Base-by-base conservation (phyloP, 2,113 vertebrate species). In the Alethe castanea region DNA sequence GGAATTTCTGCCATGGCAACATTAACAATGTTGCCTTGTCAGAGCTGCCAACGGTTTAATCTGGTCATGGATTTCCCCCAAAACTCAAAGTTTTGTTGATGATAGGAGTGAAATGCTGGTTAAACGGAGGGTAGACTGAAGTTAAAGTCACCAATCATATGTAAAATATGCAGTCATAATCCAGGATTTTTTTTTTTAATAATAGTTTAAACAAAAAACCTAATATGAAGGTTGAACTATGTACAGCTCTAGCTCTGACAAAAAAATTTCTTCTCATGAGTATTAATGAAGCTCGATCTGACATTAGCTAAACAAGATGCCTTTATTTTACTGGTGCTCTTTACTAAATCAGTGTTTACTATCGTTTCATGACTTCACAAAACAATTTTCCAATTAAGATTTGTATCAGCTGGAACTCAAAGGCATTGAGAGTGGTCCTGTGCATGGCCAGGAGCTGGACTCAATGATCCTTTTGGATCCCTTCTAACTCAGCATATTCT, bases 391-490 rank as follows among this genome's bases (percentile, higher is more conserved):
- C 40, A 61, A 42, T n/a, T 11, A 16, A 53, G n/a, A 76, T 61
- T 45, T 93, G 14, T 54, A 56, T 67, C 60, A 88, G 26, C 24
- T 83, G 35, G 33, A 83, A 42, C 40, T 57, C 29, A 59, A 36
- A 85, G 11, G 14, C 36, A 26, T 31, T 52, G 31, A 67, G 17
- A 44, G 35, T 66, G 52, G 7, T 29, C 16, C 20, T 66, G 20
- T 66, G 13, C 9, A 11, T 6, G 31, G 11, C 36, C 6, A 2
- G 45, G 45, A 52, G 14, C 4, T 67, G 5, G 14, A 52, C 18
- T 28, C 0, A 0, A 12, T 60, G 26, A 69, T 67, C 12, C 11
- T 33, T 52, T 33, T 23, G 33, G 11, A 26, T 33, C 11, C 17
- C 36, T 69, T 69, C 8, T 38, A 36, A 77, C 7, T 25, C 26